phyloP scores from a whole-genome alignment of 2,888 invertebrate species.

The Rotaria socialis region DNA sequence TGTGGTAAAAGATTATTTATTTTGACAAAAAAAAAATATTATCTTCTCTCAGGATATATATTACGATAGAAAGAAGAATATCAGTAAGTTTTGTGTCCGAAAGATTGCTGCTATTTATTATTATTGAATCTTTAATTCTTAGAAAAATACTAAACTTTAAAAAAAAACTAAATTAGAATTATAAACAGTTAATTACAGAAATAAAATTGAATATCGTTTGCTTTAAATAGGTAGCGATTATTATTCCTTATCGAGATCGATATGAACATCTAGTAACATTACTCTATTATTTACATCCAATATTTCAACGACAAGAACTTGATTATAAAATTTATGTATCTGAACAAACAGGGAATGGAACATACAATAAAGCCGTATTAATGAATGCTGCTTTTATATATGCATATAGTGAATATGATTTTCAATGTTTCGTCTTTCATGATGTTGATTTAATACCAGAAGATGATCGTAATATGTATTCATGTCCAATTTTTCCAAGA shows the following conservation, averaged over 20 bases:
- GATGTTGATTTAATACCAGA: conserved; percentile 89
- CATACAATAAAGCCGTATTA: conserved; percentile 87
- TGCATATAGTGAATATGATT: conserved; percentile 72
- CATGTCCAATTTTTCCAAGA: conserved; percentile 80
- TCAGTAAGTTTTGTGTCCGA: too few species aligned
- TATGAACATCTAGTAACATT: conserved; percentile 60
- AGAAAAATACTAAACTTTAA: too few species aligned
- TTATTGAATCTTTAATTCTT: too few species aligned
- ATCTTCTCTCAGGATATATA: too few species aligned
- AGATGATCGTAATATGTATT: conserved; percentile 84
- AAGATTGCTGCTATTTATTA: too few species aligned
- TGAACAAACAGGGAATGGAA: conserved; percentile 66
- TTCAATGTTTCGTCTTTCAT: conserved; percentile 85
- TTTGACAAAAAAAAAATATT: too few species aligned
- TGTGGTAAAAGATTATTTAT: neutral
- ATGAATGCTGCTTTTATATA: conserved; percentile 94
- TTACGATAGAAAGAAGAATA: too few species aligned
- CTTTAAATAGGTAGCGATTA: conserved; percentile 51
- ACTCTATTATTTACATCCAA: conserved; percentile 62
- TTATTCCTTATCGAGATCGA: conserved; percentile 60
- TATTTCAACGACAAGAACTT: conserved; percentile 62
- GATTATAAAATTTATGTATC: conserved; percentile 62
- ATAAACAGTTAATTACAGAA: too few species aligned
- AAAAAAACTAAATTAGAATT: too few species aligned
- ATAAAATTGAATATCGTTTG: neutral